Evolutionary conservation across 92 coral and sea anemone genomes (phyloP).

Genomic region (Porites rus): DNA sequence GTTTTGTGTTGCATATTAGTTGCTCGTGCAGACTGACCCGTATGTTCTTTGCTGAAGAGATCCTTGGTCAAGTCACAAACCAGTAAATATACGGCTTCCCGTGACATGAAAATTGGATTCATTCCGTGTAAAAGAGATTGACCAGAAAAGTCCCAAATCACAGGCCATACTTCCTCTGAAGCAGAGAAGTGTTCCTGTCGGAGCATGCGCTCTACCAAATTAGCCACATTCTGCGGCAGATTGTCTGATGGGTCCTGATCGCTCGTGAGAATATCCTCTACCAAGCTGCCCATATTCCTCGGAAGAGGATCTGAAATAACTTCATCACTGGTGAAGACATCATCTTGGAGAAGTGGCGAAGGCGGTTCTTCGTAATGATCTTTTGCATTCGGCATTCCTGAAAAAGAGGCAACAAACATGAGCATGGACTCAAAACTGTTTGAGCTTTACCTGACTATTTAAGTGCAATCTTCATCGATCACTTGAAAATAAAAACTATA

Average conservation of each 20-base stretch:
- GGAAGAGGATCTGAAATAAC: constrained; percentile 6
- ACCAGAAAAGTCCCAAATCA: constrained; percentile 57
- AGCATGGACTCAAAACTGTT: neutral
- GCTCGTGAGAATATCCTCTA: constrained; percentile 25
- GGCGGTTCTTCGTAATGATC: neutral
- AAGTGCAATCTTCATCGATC: no score
- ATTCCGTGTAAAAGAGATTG: constrained; percentile 43
- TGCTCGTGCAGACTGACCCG: neutral
- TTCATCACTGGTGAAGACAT: constrained; percentile 17
- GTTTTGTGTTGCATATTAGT: neutral
- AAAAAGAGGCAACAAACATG: neutral
- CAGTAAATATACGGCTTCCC: constrained; percentile 35
- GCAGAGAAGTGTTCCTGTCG: neutral
- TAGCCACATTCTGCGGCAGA: constrained; percentile 17
- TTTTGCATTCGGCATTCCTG: neutral
- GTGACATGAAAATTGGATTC: constrained; percentile 54
- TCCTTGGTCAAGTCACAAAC: constrained; percentile 41
- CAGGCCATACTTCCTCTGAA: constrained; percentile 43
- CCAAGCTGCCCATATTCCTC: constrained; percentile 18
- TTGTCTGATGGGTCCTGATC: constrained; percentile 6
- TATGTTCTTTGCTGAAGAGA: constrained; percentile 17
- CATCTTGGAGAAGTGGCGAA: constrained; percentile 19
- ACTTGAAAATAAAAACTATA: no score
- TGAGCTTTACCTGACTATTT: neutral
- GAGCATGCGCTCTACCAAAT: constrained; percentile 42